A percentile compares a stretch with the other conserved stretches of the same genome.
Conservation (phyloP, 30 jellyfish, hydroid and myxozoan species). For the Mastigias papua region DNA sequence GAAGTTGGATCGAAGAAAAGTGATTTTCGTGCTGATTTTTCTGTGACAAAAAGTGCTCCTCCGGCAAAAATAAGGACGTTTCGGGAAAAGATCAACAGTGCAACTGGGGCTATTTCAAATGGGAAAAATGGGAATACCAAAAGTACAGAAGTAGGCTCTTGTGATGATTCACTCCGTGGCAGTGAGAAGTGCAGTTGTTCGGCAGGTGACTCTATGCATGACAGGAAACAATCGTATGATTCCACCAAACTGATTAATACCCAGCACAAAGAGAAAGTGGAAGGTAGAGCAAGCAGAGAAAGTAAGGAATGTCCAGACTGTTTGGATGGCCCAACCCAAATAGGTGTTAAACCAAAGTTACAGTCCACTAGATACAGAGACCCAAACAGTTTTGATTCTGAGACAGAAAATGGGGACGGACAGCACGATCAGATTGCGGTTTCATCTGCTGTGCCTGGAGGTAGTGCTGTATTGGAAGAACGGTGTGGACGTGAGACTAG, state of each 20-base stretch:
- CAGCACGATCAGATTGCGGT: not conserved
- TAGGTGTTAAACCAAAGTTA: not conserved
- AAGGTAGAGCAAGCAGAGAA: not conserved
- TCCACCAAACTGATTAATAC: not conserved
- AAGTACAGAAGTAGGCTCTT: not conserved
- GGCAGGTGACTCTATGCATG: not conserved
- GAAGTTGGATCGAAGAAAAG: not conserved
- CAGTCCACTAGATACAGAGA: not conserved
- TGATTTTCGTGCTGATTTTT: no score
- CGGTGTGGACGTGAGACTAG: not conserved
- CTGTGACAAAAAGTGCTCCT: no score
- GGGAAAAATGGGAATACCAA: not conserved
- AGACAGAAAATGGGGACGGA: not conserved
- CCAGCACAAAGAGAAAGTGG: not conserved
- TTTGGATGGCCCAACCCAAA: not conserved
- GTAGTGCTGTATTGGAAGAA: not conserved
- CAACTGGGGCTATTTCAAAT: not conserved
- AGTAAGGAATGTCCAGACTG: not conserved
- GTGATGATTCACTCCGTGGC: not conserved
- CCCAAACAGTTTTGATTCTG: slow-evolving; percentile 23
- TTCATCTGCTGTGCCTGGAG: not conserved
- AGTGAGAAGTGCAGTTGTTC: not conserved
- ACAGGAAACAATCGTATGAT: not conserved
- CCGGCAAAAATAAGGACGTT: no score
- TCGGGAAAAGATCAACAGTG: not conserved